Evolutionary conservation across 1,140 invertebrate genomes (phyloP).

Genomic region (Bursaphelenchus mucronatus): DNA sequence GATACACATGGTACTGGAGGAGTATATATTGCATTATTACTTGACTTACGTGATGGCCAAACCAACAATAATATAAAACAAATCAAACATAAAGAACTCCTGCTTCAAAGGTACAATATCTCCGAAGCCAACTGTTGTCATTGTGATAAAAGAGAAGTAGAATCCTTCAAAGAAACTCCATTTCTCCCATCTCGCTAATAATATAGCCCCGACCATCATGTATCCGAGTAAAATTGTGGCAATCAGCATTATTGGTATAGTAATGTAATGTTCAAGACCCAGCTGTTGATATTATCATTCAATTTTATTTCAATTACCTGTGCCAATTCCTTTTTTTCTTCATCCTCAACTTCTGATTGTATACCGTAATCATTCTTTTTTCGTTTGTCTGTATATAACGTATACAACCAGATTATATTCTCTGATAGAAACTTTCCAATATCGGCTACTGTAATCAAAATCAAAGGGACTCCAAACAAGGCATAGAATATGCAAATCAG

Average conservation of each 20-base stretch:
- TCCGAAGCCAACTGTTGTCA: conserved; percentile 60
- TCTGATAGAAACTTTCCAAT: conserved; percentile 60
- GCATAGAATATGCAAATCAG: conserved; percentile 60
- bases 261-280: conserved; percentile 51
- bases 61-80: conserved; percentile 60
- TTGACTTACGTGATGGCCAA: conserved; percentile 52
- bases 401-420: conserved; percentile 57
- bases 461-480: conserved; percentile 58
- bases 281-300: conserved; percentile 30
- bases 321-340: conserved; percentile 14
- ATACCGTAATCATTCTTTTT: conserved; percentile 22
- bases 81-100: conserved; percentile 55
- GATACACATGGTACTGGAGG: conserved; percentile 59
- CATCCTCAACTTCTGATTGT: conserved; percentile 17
- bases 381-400: conserved; percentile 25
- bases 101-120: conserved; percentile 59
- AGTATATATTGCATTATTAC: conserved; percentile 5
- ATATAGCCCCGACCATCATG: conserved; percentile 56
- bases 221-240: conserved; percentile 56
- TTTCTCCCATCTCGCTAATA: conserved; percentile 54
- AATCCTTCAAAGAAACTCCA: conserved; percentile 57
- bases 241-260: conserved; percentile 57
- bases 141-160: conserved; percentile 60
- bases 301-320: background rate
- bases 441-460: conserved; percentile 59